Evolutionary conservation across 2,113 vertebrate genomes (phyloP).

Genomic region (Alligator mississippiensis): DNA sequence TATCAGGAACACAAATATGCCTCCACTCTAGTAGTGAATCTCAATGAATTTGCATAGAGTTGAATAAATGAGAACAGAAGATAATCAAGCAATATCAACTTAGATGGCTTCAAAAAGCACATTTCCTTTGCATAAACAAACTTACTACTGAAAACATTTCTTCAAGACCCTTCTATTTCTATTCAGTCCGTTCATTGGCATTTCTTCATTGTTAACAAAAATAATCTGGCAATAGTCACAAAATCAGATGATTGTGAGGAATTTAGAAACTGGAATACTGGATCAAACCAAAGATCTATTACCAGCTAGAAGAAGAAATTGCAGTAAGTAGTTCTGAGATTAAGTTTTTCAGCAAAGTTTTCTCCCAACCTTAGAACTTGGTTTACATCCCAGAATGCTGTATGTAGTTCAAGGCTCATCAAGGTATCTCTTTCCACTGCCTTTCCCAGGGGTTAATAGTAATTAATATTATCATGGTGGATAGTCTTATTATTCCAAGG

Average conservation of each 20-base stretch:
- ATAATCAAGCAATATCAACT: constrained; percentile 2
- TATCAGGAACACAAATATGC: constrained; percentile 49
- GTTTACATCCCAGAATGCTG: background rate
- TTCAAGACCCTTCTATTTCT: constrained; percentile 14
- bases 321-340: background rate
- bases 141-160: constrained; percentile 12
- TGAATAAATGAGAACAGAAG: constrained; percentile 26
- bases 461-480: background rate
- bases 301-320: background rate
- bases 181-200: background rate
- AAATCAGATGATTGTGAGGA: background rate
- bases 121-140: constrained; percentile 48
- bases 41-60: constrained; percentile 4
- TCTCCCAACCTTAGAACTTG: background rate
- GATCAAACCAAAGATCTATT: background rate
- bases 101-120: background rate
- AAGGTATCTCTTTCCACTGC: background rate
- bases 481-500: background rate
- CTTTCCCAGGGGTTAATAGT: background rate
- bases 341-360: background rate
- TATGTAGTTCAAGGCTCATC: background rate
- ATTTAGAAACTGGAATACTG: background rate
- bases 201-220: background rate
- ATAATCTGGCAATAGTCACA: background rate
- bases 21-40: background rate